phyloP scores from a whole-genome alignment of 2,888 invertebrate species.

The Cephus rjabovi region DNA sequence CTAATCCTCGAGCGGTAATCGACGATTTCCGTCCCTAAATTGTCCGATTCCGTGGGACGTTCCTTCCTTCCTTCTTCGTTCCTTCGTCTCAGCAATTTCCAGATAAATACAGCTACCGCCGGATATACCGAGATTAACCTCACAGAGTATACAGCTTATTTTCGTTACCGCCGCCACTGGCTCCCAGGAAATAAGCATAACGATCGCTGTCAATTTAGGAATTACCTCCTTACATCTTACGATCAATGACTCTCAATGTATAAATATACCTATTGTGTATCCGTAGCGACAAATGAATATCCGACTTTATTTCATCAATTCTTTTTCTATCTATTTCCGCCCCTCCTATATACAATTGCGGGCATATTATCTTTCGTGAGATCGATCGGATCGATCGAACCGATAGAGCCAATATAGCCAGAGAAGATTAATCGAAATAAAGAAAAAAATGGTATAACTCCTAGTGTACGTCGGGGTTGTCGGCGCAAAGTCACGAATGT shows the following conservation, averaged over 20 bases:
- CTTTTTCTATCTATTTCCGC: not conserved
- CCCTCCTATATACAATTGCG: not conserved
- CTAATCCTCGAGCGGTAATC: constrained; percentile 54
- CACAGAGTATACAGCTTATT: constrained; percentile 8
- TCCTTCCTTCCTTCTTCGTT: constrained; percentile 9
- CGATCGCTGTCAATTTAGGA: constrained; percentile 32
- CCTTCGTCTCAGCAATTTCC: not conserved
- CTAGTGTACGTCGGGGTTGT: not conserved
- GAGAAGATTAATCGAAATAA: not conserved
- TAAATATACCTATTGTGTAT: not conserved
- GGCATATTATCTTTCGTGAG: not conserved
- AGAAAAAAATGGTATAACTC: not conserved
- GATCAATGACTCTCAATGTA: not conserved
- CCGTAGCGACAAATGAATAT: not conserved
- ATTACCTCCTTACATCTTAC: constrained; percentile 3
- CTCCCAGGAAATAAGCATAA: constrained; percentile 39
- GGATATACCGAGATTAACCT: not conserved
- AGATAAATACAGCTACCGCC: not conserved
- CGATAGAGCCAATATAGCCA: not conserved
- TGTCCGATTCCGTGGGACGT: constrained; percentile 38
- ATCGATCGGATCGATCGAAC: not conserved
- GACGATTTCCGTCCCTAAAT: constrained; percentile 55
- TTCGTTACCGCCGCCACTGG: constrained; percentile 31
- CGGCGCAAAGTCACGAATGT: not conserved
- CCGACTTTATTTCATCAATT: not conserved